A percentile compares a stretch with the other conserved stretches of the same genome.
Conservation (phyloP, 2,888 invertebrate genomes). For the Drosophila trichaetosa region DNA sequence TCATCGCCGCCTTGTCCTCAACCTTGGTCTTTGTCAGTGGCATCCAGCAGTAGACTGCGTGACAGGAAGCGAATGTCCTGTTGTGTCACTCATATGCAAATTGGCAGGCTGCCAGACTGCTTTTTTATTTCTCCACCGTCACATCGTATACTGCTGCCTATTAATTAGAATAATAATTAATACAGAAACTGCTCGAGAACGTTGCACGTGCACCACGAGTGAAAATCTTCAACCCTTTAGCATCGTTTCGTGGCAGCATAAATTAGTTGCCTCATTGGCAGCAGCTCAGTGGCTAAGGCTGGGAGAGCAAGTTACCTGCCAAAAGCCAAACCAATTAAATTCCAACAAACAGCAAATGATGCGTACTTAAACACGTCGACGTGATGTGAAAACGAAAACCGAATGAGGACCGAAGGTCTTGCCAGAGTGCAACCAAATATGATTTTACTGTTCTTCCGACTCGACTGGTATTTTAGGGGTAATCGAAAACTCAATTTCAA, state of each 20-base stretch:
- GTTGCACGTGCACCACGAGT: slow-evolving; percentile 59
- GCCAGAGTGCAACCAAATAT: slow-evolving; percentile 64
- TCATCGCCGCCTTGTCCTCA: slow-evolving; percentile 43
- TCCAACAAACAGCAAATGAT: slow-evolving; percentile 76
- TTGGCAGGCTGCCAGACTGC: slow-evolving; percentile 59
- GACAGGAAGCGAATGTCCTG: slow-evolving; percentile 79
- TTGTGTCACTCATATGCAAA: slow-evolving; percentile 82
- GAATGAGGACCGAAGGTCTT: slow-evolving; percentile 17
- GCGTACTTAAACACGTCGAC: slow-evolving; percentile 81
- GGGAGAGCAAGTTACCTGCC: slow-evolving; percentile 52
- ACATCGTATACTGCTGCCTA: slow-evolving; percentile 59
- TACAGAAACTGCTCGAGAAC: slow-evolving; percentile 70
- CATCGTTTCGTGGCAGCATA: slow-evolving; percentile 47
- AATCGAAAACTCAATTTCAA: slow-evolving; percentile 70
- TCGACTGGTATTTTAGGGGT: slow-evolving; percentile 53
- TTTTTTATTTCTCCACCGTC: slow-evolving; percentile 17
- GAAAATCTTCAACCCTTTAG: slow-evolving; percentile 54
- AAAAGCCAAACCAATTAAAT: slow-evolving; percentile 77
- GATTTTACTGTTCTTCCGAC: slow-evolving; percentile 43
- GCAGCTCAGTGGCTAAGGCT: slow-evolving; percentile 8
- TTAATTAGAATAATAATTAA: slow-evolving; percentile 82
- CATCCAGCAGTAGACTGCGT: slow-evolving; percentile 52
- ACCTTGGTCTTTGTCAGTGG: slow-evolving; percentile 39
- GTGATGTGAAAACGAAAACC: slow-evolving; percentile 62
- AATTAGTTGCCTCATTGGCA: slow-evolving; percentile 74